Evolutionary conservation across 2,888 invertebrate species (phyloP), one percentile per base, ranked within the genome.

Genomic region (Chloromyia formosa): DNA sequence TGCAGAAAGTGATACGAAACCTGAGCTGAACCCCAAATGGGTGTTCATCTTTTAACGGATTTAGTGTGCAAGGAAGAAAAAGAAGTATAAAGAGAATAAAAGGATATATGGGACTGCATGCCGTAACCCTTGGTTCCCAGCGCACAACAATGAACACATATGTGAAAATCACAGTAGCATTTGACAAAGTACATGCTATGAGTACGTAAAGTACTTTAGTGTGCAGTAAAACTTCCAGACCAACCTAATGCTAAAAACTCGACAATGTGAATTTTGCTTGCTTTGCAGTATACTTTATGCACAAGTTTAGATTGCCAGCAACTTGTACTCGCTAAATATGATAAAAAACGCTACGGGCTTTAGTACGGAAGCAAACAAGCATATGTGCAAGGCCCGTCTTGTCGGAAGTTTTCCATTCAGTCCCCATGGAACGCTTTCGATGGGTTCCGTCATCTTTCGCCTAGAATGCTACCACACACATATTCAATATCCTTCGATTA

Each of bases 401-500:
- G 49, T 2, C 18, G 56, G 56, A 40, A 40, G 49, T 49, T 49
- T 49, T 2, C 62, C 16, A 40, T 42, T 9, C 62, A 18, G 2
- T 18, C 49, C 22, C 66, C 1, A 16, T 3, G 35, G 22, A 49
- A 49, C 49, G 2, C 49, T 22, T 66, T 49, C 14, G 20, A 35
- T 35, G 7, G 2, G 7, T 35, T 35, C 27, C 27, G 27, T 22
- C 35, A 40, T 35, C 35, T 14, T 18, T 14, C 4, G 18, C 10
- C 62, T 40, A 10, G 14, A 12, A 49, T 12, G 23, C 49, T 49
- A 12, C 14, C 12, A 2, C n/a, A 20, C 18, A 66, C 18, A 58
- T 56, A 40, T 71, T 71, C 71, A 40, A 71, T 71, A 71, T 71
- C 58, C 71, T 35, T 18, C 71, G 71, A 71, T 71, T 71, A 71